phyloP scores from a whole-genome alignment of 2,888 invertebrate genomes.

The Drosophila seclusa region DNA sequence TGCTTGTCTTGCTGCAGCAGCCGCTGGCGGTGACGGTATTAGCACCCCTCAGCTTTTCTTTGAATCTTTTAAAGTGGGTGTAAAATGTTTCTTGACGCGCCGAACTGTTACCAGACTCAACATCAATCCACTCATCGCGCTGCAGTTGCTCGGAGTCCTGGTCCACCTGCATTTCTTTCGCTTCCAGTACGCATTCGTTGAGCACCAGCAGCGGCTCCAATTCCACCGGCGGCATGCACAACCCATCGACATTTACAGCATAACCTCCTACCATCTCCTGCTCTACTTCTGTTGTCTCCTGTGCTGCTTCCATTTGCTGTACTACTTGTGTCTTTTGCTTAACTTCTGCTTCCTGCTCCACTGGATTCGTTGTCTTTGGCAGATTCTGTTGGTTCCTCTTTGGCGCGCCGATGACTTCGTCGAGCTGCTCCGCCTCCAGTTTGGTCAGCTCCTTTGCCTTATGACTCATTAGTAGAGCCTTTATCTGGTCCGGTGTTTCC shows the following conservation, averaged over 20 bases:
- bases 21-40: no score
- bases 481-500: conserved; percentile 16
- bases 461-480: neutral
- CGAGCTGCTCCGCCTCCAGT: neutral
- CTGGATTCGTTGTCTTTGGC: neutral
- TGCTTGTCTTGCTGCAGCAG: no score
- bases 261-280: neutral
- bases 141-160: conserved; percentile 1
- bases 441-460: neutral
- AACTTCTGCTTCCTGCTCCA: neutral
- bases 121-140: conserved; percentile 36
- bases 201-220: conserved; percentile 45
- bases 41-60: neutral
- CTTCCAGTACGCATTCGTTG: conserved; percentile 56
- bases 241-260: neutral
- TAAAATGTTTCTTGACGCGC: conserved; percentile 21
- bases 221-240: conserved; percentile 42
- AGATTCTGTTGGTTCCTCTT: neutral
- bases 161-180: neutral
- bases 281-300: fast-evolving
- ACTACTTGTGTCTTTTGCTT: neutral
- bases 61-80: conserved; percentile 12
- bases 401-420: neutral
- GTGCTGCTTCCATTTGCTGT: neutral
- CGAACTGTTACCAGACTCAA: neutral